Percentiles rank a stretch among this genome's conserved stretches.
Conservation (phyloP, 2,113 vertebrate genomes). For the Hystrix brachyura region DNA sequence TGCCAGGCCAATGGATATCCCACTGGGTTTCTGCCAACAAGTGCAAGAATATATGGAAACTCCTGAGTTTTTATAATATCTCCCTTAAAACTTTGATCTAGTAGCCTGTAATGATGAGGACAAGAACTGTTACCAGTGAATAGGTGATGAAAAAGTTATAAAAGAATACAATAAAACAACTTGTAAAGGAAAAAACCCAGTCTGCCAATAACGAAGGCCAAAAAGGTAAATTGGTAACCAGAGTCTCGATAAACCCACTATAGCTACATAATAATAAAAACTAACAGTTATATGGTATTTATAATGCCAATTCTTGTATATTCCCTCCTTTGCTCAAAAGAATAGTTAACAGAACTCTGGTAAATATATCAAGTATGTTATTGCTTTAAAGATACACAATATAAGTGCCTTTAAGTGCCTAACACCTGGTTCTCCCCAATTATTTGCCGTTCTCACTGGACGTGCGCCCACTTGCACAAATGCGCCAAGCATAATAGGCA, state of each 20-base stretch:
- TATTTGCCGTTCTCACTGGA: background rate
- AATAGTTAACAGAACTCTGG: background rate
- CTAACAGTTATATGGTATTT: background rate
- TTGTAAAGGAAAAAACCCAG: background rate
- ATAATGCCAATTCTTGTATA: background rate
- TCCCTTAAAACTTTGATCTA: conserved; percentile 92
- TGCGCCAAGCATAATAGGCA: conserved; percentile 10
- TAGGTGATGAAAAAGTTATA: background rate
- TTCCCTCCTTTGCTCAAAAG: conserved; percentile 49
- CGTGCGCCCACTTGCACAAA: background rate
- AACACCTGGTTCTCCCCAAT: background rate
- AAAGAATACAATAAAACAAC: background rate
- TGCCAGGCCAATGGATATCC: conserved; percentile 92
- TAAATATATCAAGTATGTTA: conserved; percentile 33
- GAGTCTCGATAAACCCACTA: background rate
- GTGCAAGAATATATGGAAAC: conserved; percentile 88
- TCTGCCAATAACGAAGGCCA: background rate
- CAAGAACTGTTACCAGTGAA: conserved; percentile 55
- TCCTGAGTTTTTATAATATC: conserved; percentile 94
- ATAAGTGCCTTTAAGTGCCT: background rate
- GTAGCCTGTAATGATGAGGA: conserved; percentile 87
- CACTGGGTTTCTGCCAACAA: conserved; percentile 90
- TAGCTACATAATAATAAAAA: conserved; percentile 20
- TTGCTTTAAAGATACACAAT: conserved; percentile 36
- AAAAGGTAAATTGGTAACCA: background rate